A percentile compares a stretch with the other conserved stretches of the same genome.
Evolutionary conservation across 2,113 vertebrate species (phyloP).

Genomic region (Falcunculus frontatus): DNA sequence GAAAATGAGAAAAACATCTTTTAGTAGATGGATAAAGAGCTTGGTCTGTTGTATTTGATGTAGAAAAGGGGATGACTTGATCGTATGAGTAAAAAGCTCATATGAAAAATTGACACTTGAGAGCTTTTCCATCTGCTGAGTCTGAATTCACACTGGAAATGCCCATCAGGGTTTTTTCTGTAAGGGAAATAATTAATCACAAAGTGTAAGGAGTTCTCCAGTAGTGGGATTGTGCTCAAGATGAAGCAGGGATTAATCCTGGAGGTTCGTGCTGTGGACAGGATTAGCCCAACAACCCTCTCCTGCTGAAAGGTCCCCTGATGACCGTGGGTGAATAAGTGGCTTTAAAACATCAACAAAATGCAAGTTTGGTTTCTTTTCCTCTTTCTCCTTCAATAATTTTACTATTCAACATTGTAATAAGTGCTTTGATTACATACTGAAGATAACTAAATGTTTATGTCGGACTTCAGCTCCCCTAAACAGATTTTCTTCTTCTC

Average conservation of each 20-base stretch:
- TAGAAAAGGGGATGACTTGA: background rate
- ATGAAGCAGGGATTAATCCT: background rate
- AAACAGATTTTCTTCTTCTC: background rate
- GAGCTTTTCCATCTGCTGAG: background rate
- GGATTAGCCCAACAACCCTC: background rate
- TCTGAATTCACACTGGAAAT: background rate
- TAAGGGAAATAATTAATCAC: background rate
- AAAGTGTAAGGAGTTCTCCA: background rate
- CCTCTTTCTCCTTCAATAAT: background rate
- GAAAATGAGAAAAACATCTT: background rate
- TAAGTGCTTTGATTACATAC: background rate
- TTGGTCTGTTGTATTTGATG: background rate
- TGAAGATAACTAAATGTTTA: background rate
- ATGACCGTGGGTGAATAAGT: background rate
- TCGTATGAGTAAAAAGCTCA: background rate
- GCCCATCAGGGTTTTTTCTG: background rate
- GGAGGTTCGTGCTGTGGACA: background rate
- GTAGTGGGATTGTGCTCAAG: background rate
- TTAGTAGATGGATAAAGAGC: background rate
- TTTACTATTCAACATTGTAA: background rate
- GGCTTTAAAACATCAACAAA: background rate
- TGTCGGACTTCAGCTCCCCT: accelerated
- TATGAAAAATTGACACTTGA: background rate
- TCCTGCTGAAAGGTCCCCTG: background rate
- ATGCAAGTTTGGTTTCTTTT: background rate